phyloP scores from a whole-genome alignment of 2,888 invertebrate genomes.

The Eupithecia subfuscata region DNA sequence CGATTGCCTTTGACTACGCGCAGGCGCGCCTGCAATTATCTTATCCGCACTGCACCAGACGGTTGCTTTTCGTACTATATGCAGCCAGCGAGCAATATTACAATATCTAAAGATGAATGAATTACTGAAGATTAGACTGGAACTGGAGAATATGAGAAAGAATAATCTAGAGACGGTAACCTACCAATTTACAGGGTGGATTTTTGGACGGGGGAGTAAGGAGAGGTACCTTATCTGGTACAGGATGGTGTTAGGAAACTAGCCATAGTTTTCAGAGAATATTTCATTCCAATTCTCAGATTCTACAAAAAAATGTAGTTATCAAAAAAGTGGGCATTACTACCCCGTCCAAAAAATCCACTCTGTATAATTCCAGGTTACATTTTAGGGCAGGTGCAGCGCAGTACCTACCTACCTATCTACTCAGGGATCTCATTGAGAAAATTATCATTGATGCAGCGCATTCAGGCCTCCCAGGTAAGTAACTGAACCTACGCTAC shows the following conservation, averaged over 20 bases:
- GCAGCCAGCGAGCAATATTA: not conserved
- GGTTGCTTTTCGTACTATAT: constrained; percentile 1
- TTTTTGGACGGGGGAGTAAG: no score
- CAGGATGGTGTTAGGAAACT: no score
- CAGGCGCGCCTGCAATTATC: not conserved
- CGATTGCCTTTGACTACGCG: not conserved
- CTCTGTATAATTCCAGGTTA: not conserved
- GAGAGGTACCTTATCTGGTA: no score
- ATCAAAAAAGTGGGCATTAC: no score
- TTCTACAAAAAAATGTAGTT: no score
- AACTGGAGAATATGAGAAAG: not conserved
- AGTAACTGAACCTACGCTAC: not conserved
- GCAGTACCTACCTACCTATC: not conserved
- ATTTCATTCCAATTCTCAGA: no score
- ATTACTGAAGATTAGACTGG: no score
- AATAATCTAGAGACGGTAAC: not conserved
- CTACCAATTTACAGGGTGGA: not conserved
- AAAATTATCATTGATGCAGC: not conserved
- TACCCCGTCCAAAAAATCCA: no score
- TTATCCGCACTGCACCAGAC: not conserved
- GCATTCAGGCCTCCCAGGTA: not conserved
- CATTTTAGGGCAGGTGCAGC: not conserved
- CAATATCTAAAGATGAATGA: not conserved
- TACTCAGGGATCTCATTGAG: not conserved
- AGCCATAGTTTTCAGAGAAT: no score